Percentiles rank a stretch among this genome's conserved stretches.
These are phyloP conservation scores for Paraescarpia echinospica DNA, from an alignment of 1,140 invertebrate genomes.

Conservation along the genomic window DNA sequence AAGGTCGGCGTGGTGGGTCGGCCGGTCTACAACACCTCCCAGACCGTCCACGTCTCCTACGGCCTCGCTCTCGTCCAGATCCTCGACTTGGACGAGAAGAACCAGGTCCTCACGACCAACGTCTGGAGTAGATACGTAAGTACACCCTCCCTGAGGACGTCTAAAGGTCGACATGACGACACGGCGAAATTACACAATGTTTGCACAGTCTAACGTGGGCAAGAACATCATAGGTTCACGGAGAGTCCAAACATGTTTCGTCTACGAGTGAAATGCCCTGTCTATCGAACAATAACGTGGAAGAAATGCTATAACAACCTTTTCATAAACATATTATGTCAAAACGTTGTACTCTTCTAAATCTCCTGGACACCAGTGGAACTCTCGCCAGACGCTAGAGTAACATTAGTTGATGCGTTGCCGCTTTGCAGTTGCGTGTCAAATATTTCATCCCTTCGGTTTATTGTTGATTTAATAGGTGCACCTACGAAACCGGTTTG, in stretches of 20 bases:
- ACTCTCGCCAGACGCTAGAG: background rate
- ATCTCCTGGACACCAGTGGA: background rate
- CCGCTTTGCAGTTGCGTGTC: background rate
- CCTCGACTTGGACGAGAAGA: conserved; percentile 40
- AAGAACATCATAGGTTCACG: background rate
- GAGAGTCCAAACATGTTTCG: background rate
- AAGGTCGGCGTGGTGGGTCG: conserved; percentile 30
- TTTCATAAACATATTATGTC: background rate
- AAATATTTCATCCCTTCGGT: too few relatives aligned
- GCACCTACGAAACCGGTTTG: background rate
- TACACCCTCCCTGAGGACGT: background rate
- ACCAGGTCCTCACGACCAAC: conserved; percentile 38
- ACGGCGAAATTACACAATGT: background rate
- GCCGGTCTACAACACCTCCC: conserved; percentile 31
- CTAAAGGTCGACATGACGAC: background rate
- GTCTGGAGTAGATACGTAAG: conserved; percentile 37
- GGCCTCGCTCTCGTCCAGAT: conserved; percentile 40
- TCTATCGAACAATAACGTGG: background rate
- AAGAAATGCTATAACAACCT: background rate
- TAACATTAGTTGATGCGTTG: background rate
- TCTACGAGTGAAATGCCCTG: background rate
- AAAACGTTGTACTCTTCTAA: background rate
- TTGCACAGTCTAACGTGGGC: background rate
- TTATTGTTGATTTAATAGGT: too few relatives aligned
- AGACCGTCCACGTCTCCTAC: conserved; percentile 33